Evolutionary conservation across 1,140 invertebrate genomes (phyloP).

Genomic region (Chlorops oryzae): DNA sequence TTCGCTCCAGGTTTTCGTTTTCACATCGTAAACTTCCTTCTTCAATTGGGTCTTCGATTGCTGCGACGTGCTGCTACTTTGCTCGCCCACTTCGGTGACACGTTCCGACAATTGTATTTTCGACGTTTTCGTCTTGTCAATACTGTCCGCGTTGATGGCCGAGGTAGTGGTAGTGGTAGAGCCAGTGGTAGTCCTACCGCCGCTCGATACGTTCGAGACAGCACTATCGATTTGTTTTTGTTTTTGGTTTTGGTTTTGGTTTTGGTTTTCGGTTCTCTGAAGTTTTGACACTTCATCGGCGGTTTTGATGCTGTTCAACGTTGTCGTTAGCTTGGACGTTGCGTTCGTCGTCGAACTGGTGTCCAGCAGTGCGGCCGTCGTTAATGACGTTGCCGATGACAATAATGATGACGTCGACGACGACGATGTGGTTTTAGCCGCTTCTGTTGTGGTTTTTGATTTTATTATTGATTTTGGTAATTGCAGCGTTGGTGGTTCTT

Average conservation of each 20-base stretch:
- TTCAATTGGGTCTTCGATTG: conserved; percentile 25
- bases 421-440: too few species aligned
- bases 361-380: conserved; percentile 31
- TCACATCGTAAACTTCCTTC: conserved; percentile 43
- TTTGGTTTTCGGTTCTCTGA: conserved; percentile 1
- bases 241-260: conserved; percentile 5
- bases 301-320: too few species aligned
- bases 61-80: conserved; percentile 11
- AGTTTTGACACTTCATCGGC: too few species aligned
- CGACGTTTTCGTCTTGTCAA: too few species aligned
- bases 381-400: conserved; percentile 16
- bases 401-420: conserved; percentile 16
- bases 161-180: not conserved
- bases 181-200: conserved; percentile 1
- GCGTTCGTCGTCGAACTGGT: too few species aligned
- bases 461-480: not conserved
- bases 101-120: too few species aligned
- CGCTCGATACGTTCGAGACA: too few species aligned
- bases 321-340: too few species aligned
- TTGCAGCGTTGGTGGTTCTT: not conserved
- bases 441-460: not conserved
- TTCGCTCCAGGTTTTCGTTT: conserved; percentile 46
- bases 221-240: too few species aligned
- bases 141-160: not conserved
- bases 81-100: too few species aligned